These are phyloP conservation scores for Apis mellifera DNA, from an alignment of 1,140 invertebrate species.

Conservation along the genomic window Amel_HAv3.1 CM009939.2:10246501-10247000, in stretches of 20 bases:
- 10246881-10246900: neutral
- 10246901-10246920: slow-evolving; percentile 20
- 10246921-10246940: neutral
- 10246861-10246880: neutral
- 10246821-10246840: neutral
- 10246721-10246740: too few relatives aligned
- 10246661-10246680: neutral
- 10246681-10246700: too few relatives aligned
- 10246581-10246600: too few relatives aligned
- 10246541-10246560: too few relatives aligned
- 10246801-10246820: neutral
- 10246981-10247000: slow-evolving; percentile 8
- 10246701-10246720: too few relatives aligned
- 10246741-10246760: too few relatives aligned
- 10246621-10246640: too few relatives aligned
- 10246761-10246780: neutral
- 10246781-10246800: neutral
- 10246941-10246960: slow-evolving; percentile 7
- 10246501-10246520: too few relatives aligned
- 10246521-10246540: neutral
- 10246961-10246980: neutral
- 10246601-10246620: too few relatives aligned
- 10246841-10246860: neutral
- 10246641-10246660: neutral
- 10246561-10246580: too few relatives aligned